Base-by-base conservation (phyloP, 2,888 invertebrate species). In the Stomorhina lunata region DNA sequence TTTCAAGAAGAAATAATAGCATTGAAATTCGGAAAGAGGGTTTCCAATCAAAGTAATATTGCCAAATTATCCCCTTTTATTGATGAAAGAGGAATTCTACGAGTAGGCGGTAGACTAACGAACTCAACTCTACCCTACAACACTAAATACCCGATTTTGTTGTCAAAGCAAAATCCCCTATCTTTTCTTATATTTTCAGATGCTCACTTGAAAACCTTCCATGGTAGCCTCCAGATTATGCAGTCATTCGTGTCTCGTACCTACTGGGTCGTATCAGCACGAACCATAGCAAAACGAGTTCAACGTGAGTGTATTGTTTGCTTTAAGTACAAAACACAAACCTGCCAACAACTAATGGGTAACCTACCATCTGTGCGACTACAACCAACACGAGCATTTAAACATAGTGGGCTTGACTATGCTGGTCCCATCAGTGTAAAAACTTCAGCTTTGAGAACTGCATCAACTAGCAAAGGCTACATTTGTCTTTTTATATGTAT, bases 91-190 rank as follows among this genome's bases (percentile, higher is more conserved):
- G 12, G 22, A 7, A 22, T 40, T 43, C 27, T 43, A 20, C 43
- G 17, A 25, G n/a, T 4, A 37, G 61, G 61, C 22, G 27, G 40
- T 12, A 40, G 61, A 43, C n/a, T 43, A 25, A n/a, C 40, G 5
- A 63, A 59, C 43, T 65, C 82, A 1, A 43, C 61, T 34, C 63
- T 82, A 20, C 59, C 73, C 45, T 15, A 29, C 4, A 57, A 73
- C n/a, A 72, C 71, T 34, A 80, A 78, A 22, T 72, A 83, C 40
- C 81, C 76, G 17, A 81, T 81, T 34, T 65, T 82, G 12, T 45
- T 81, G 12, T 48, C 75, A 7, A 78, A 78, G 43, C 48, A 71
- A 25, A 78, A 78, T 50, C 32, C 68, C 1, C 40, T 83, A n/a
- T n/a, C 78, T 10, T 27, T 66, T 22, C 55, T 78, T n/a, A 20